Conservation (phyloP, 2,797 vertebrate species). For the Chromis chromis region DNA sequence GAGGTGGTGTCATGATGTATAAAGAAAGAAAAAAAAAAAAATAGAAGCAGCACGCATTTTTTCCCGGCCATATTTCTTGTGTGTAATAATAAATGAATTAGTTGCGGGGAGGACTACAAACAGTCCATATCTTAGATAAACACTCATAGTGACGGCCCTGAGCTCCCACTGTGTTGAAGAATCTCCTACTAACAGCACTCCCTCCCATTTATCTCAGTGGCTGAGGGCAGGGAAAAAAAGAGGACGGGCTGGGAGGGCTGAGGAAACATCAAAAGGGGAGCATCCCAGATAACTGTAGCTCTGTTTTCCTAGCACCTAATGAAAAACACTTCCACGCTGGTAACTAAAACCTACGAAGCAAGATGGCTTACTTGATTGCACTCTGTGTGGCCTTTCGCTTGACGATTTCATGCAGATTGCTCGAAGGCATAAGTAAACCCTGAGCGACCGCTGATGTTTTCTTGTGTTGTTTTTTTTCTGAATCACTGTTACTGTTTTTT, state of each 20-base stretch:
- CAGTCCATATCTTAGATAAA: constrained; percentile 86
- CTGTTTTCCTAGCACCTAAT: constrained; percentile 65
- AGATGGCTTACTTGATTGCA: constrained; percentile 58
- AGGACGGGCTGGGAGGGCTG: constrained; percentile 55
- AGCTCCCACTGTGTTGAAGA: constrained; percentile 84
- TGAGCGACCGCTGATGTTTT: constrained; percentile 43
- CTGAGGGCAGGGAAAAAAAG: constrained; percentile 59
- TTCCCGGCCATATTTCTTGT: constrained; percentile 76
- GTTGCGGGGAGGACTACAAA: constrained; percentile 82
- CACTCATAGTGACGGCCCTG: constrained; percentile 78
- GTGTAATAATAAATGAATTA: constrained; percentile 85
- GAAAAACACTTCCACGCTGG: constrained; percentile 66
- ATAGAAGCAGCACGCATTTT: constrained; percentile 44
- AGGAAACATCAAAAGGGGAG: constrained; percentile 77
- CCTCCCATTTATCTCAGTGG: constrained; percentile 80
- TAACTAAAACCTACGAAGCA: constrained; percentile 75
- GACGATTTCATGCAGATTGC: constrained; percentile 69
- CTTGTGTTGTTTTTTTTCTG: constrained; percentile 56
- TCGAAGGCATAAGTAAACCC: constrained; percentile 75
- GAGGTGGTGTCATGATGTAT: constrained; percentile 58
- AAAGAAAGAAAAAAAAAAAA: constrained; percentile 4
- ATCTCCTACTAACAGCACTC: constrained; percentile 87
- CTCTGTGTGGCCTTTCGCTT: constrained; percentile 73
- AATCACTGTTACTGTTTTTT: constrained; percentile 35
- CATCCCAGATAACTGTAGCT: constrained; percentile 63